A percentile compares a stretch with the other conserved stretches of the same genome.
These are phyloP conservation scores for Diarsia dahlii DNA, from an alignment of 2,888 invertebrate genomes.

Conservation along the genomic window DNA sequence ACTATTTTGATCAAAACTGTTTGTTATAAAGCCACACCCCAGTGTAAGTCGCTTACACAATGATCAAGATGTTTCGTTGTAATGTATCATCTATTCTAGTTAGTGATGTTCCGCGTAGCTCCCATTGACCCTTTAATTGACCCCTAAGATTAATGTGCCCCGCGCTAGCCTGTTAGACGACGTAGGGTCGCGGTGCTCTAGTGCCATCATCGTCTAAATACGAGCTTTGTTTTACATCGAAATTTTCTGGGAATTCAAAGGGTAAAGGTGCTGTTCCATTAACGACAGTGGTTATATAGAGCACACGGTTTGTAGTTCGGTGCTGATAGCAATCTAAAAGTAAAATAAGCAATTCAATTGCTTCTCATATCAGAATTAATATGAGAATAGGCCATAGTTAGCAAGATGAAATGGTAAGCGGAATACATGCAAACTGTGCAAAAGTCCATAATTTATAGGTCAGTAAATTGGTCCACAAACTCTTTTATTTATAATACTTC, in stretches of 20 bases:
- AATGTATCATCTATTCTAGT: slow-evolving; percentile 57
- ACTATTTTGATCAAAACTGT: not conserved
- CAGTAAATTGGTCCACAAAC: not conserved
- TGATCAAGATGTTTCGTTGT: slow-evolving; percentile 41
- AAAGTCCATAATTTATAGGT: too few relatives aligned
- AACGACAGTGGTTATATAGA: not conserved
- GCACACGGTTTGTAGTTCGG: not conserved
- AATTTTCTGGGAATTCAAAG: not conserved
- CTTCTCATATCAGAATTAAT: not conserved
- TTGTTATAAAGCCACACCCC: not conserved
- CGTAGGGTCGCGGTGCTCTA: slow-evolving; percentile 44
- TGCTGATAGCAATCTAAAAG: not conserved
- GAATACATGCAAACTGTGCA: not conserved
- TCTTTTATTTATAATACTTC: not conserved
- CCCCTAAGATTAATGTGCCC: slow-evolving; percentile 66
- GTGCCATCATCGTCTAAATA: slow-evolving; percentile 21
- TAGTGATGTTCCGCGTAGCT: slow-evolving; percentile 60
- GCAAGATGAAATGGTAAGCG: not conserved
- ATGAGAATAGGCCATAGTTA: not conserved
- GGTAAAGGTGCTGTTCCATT: not conserved
- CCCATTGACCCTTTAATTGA: slow-evolving; percentile 66
- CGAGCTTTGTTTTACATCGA: slow-evolving; percentile 7
- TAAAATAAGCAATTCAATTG: not conserved
- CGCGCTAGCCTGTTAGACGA: slow-evolving; percentile 62
- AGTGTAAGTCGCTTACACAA: not conserved